Evolutionary conservation across 2,797 vertebrate genomes (phyloP).

Genomic region (Myoxocephalus aenaeus): DNA sequence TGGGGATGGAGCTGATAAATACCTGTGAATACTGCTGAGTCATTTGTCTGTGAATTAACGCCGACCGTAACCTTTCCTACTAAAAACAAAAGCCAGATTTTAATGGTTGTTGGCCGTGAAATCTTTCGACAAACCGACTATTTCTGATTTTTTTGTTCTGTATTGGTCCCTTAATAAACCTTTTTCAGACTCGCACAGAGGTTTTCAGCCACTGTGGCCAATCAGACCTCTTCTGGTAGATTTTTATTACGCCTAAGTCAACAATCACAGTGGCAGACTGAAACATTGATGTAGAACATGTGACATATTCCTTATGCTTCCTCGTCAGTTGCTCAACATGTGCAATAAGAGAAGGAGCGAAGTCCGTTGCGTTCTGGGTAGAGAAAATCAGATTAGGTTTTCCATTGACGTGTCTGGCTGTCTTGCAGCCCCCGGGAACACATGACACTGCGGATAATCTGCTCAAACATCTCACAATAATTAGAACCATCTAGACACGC

Average conservation of each 20-base stretch:
- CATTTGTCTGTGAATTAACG: neutral
- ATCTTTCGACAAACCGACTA: too few species aligned
- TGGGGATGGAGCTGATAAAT: too few species aligned
- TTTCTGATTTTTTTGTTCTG: neutral
- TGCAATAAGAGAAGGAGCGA: conserved; percentile 11
- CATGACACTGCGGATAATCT: conserved; percentile 68
- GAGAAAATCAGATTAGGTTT: conserved; percentile 60
- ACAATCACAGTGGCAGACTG: conserved; percentile 1
- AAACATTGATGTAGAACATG: neutral
- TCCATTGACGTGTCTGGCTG: conserved; percentile 52
- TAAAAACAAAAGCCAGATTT: neutral
- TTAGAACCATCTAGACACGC: conserved; percentile 66
- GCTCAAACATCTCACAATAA: conserved; percentile 64
- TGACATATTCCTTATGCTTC: neutral
- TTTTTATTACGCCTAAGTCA: neutral
- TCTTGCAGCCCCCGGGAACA: conserved; percentile 44
- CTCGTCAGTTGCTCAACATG: neutral
- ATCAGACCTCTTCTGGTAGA: neutral
- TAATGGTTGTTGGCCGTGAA: neutral
- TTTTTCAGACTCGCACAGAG: too few species aligned
- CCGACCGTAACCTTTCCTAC: neutral
- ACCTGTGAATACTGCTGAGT: too few species aligned
- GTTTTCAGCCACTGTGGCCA: neutral
- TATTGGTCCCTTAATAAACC: neutral
- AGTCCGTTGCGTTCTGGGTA: conserved; percentile 34